Base-by-base conservation (phyloP, 2,888 invertebrate genomes). In the Imbricaverruca yamaguchii region DNA sequence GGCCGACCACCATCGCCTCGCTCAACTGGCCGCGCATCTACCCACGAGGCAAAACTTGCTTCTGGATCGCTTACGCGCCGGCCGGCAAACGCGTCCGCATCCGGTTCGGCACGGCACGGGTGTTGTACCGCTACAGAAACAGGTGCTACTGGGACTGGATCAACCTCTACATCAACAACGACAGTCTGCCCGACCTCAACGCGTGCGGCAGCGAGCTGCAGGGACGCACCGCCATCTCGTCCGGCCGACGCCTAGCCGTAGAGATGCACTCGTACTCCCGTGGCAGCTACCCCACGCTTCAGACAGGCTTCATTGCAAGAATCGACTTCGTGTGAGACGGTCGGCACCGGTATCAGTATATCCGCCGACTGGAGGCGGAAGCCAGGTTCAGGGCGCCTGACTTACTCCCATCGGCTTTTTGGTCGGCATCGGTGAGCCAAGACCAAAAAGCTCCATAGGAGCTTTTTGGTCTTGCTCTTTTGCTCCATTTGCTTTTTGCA, bases 261-360 rank as follows among this genome's bases (percentile, higher is more conserved):
- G 25, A 77, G 77, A 39, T 77, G 61, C n/a, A 61, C 12, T n/a
- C 18, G 13, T 57, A 61, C 18, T 15, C 18, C 25, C 10, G 61
- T 18, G 15, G 67, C 9, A n/a, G 6, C 23, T 25, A 69, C 18
- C 57, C 80, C 25, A 18, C 57, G 13, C 21, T 39, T 23, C 77
- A 81, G 59, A 53, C 55, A 2, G 81, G 81, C 57, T 81, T 80
- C 80, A 69, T 80, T 13, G 80, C 80, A 13, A 59, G n/a, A 3
- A 74, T 81, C 25, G 53, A 74, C 25, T 81, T 81, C 55, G 56
- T 59, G 15, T 69, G 25, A 67, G 39, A 39, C 39, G 39, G 4
- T 39, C 39, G 39, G 39, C 39, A 39, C 39, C 39, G n/a, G n/a
- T n/a, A n/a, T n/a, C n/a, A n/a, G n/a, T n/a, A n/a, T n/a, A n/a